phyloP scores from a whole-genome alignment of 1,140 invertebrate species.

The Drosophila pruinosa region DNA sequence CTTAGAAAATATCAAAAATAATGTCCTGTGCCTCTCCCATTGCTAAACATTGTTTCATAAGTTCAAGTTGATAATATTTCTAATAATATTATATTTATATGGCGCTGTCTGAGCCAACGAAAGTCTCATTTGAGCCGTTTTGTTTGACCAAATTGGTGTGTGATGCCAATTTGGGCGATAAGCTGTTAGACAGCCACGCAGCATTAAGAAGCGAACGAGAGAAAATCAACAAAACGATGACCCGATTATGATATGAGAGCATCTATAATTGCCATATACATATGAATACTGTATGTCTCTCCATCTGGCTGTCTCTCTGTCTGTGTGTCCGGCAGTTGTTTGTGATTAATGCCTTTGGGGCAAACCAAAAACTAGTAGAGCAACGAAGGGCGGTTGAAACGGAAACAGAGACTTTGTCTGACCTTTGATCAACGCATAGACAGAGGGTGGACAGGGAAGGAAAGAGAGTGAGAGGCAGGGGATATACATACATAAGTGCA shows the following conservation, averaged over 20 bases:
- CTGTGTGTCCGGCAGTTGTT: background rate
- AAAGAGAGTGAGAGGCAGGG: too few relatives aligned
- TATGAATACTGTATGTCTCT: background rate
- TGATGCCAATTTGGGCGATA: slow-evolving; percentile 31
- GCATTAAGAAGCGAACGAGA: slow-evolving; percentile 13
- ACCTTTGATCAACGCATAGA: slow-evolving; percentile 37
- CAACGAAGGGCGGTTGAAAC: slow-evolving; percentile 1
- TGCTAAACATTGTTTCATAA: background rate
- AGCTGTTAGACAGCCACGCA: background rate
- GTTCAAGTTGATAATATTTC: background rate
- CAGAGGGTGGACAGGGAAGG: background rate
- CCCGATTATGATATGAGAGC: slow-evolving; percentile 54
- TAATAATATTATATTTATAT: background rate
- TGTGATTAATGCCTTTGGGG: slow-evolving; percentile 25
- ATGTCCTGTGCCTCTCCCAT: background rate
- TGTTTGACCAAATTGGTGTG: slow-evolving; percentile 40
- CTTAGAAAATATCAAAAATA: background rate
- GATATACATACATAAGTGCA: background rate
- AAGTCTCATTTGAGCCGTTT: slow-evolving; percentile 35
- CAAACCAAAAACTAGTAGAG: slow-evolving; percentile 7
- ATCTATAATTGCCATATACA: slow-evolving; percentile 29
- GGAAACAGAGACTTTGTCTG: slow-evolving; percentile 35
- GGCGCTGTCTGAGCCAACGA: slow-evolving; percentile 13
- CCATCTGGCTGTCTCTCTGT: background rate
- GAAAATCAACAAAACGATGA: slow-evolving; percentile 38